phyloP scores from a whole-genome alignment of 2,113 vertebrate species.

The Aptenodytes forsteri region DNA sequence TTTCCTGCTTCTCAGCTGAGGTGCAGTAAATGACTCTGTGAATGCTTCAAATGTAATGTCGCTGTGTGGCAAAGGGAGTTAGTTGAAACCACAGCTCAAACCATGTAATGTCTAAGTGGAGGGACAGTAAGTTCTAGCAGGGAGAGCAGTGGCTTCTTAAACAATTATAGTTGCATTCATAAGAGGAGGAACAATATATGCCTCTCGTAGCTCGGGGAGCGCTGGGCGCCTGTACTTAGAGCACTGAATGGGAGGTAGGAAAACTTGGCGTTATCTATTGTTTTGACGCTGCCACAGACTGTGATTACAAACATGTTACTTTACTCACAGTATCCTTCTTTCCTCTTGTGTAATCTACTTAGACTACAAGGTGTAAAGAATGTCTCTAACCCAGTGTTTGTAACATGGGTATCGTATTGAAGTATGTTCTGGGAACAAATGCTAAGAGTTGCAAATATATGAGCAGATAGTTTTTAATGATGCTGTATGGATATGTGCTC shows the following conservation, averaged over 20 bases:
- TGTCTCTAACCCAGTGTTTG: not conserved
- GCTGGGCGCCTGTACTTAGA: not conserved
- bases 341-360: not conserved
- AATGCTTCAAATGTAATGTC: not conserved
- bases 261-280: not conserved
- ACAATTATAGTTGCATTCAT: not conserved
- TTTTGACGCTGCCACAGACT: not conserved
- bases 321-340: not conserved
- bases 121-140: not conserved
- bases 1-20: constrained; percentile 15
- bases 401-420: not conserved
- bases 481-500: not conserved
- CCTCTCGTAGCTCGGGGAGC: not conserved
- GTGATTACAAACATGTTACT: not conserved
- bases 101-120: not conserved
- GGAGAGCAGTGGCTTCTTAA: not conserved
- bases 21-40: constrained; percentile 14
- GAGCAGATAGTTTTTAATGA: not conserved
- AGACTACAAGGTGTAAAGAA: not conserved
- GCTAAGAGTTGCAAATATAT: not conserved
- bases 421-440: not conserved
- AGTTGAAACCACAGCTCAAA: not conserved
- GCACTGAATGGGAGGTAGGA: not conserved
- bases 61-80: not conserved
- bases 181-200: not conserved